Evolutionary conservation across 1,140 invertebrate genomes (phyloP).

Genomic region (Drosophila chauvacae): DNA sequence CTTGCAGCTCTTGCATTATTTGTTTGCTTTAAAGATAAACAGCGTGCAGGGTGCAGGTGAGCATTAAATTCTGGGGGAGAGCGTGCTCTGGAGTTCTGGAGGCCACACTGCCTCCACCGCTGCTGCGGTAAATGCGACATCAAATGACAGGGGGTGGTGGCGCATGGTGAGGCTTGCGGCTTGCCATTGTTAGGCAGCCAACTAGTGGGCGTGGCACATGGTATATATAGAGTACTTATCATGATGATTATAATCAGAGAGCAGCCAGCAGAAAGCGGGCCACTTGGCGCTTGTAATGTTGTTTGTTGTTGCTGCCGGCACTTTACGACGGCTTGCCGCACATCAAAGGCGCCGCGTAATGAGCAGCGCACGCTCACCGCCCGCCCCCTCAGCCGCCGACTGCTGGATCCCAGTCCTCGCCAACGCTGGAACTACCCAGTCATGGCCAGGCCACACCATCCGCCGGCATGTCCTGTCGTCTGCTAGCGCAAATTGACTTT

Average conservation of each 20-base stretch:
- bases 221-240: slow-evolving; percentile 64
- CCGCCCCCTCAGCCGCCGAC: neutral
- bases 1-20: slow-evolving; percentile 77
- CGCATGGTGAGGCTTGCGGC: slow-evolving; percentile 14
- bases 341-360: slow-evolving; percentile 81
- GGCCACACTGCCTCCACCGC: neutral
- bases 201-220: slow-evolving; percentile 43
- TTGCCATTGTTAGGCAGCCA: slow-evolving; percentile 48
- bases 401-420: neutral
- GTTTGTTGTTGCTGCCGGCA: slow-evolving; percentile 65
- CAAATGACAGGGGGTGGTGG: slow-evolving; percentile 22
- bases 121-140: slow-evolving; percentile 45
- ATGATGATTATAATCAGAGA: slow-evolving; percentile 74
- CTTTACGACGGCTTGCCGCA: slow-evolving; percentile 77
- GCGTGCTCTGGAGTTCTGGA: neutral
- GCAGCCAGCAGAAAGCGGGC: slow-evolving; percentile 59
- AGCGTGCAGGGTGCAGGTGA: slow-evolving; percentile 22
- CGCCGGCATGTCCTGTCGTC: slow-evolving; percentile 47
- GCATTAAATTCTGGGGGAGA: slow-evolving; percentile 30
- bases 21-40: slow-evolving; percentile 74
- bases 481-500: slow-evolving; percentile 78
- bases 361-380: slow-evolving; percentile 66
- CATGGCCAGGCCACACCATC: slow-evolving; percentile 2
- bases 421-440: neutral
- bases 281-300: slow-evolving; percentile 77